phyloP scores from a whole-genome alignment of 2,797 vertebrate genomes.

The Esox lucius region DNA sequence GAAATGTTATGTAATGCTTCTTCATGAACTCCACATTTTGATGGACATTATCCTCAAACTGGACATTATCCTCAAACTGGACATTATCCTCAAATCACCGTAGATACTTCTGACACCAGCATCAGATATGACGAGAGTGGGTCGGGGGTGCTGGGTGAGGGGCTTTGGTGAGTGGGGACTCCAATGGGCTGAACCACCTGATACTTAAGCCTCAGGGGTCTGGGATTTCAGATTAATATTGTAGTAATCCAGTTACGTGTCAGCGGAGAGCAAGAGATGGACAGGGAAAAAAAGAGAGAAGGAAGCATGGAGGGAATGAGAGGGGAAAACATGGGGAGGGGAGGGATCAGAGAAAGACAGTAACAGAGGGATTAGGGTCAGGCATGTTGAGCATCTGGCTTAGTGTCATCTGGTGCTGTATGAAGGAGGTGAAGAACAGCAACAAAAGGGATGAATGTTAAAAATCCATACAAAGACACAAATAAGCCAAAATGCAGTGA shows the following conservation, averaged over 20 bases:
- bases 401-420: constrained; percentile 49
- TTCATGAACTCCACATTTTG: too few relatives aligned
- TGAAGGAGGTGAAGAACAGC: constrained; percentile 24
- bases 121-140: neutral
- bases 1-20: neutral
- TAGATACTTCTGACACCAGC: neutral
- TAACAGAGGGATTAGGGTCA: constrained; percentile 76
- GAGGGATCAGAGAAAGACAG: constrained; percentile 50
- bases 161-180: constrained; percentile 2
- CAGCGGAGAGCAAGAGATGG: constrained; percentile 34
- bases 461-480: neutral
- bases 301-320: constrained; percentile 32
- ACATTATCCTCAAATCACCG: neutral
- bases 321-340: constrained; percentile 29
- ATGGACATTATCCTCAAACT: neutral
- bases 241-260: constrained; percentile 65
- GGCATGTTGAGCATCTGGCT: constrained; percentile 74
- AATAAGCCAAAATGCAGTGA: neutral
- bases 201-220: constrained; percentile 47
- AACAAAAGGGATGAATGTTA: neutral
- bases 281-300: constrained; percentile 27
- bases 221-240: constrained; percentile 66
- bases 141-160: constrained; percentile 3
- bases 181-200: constrained; percentile 21
- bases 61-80: too few relatives aligned